Evolutionary conservation across 2,888 invertebrate species (phyloP).

Genomic region (Drosophila picticornis): DNA sequence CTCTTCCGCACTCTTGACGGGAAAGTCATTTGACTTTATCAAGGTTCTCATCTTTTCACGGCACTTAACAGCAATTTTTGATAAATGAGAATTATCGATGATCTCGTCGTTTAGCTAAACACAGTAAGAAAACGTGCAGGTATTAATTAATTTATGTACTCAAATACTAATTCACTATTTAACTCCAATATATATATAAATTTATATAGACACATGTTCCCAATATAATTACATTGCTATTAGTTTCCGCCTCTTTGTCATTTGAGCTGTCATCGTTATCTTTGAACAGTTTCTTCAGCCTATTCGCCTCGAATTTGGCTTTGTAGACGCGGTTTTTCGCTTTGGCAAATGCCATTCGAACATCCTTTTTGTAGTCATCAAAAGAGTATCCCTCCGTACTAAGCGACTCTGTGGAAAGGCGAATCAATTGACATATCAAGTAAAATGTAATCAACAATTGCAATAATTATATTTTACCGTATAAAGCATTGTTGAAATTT

Average conservation of each 20-base stretch:
- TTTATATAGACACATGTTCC: neutral
- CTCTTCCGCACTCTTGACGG: conserved; percentile 32
- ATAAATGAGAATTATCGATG: conserved; percentile 1
- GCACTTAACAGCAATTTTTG: conserved; percentile 1
- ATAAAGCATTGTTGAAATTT: conserved; percentile 9
- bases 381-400: conserved; percentile 13
- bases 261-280: neutral
- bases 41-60: conserved; percentile 26
- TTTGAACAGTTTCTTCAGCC: neutral
- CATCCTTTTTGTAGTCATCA: conserved; percentile 8
- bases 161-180: neutral
- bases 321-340: conserved; percentile 11
- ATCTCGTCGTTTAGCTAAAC: neutral
- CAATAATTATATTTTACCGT: conserved; percentile 1
- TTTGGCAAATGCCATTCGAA: conserved; percentile 2
- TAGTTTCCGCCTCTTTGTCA: neutral
- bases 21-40: conserved; percentile 38
- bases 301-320: conserved; percentile 6
- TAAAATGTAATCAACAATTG: neutral
- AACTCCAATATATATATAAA: neutral
- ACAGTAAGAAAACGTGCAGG: neutral
- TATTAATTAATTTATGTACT: neutral
- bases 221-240: neutral
- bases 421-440: neutral
- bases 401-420: neutral